Evolutionary conservation across 2,113 vertebrate genomes (phyloP).

Genomic region (Cyphomyrus plagiostoma): DNA sequence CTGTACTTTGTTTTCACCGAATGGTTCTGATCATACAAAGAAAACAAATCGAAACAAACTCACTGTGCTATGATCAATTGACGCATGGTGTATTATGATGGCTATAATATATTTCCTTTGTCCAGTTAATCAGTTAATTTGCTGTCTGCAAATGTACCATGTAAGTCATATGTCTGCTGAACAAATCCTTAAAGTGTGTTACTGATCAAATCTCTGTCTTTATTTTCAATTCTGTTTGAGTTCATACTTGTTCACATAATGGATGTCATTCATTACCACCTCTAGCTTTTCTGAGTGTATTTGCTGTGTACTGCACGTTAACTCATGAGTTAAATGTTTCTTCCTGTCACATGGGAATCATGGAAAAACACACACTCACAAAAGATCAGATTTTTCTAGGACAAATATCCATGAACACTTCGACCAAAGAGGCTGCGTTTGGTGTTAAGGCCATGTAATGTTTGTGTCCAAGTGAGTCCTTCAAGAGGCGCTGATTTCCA

Average conservation of each 20-base stretch:
- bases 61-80: slow-evolving; percentile 11
- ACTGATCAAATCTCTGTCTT: slow-evolving; percentile 2
- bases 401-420: neutral
- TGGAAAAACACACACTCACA: neutral
- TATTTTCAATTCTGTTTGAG: neutral
- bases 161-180: neutral
- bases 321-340: neutral
- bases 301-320: neutral
- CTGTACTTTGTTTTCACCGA: neutral
- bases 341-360: neutral
- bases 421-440: neutral
- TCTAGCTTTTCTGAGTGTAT: no score
- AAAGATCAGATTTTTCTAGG: neutral
- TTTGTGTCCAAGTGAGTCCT: neutral
- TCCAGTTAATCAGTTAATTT: slow-evolving; percentile 12
- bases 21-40: neutral
- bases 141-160: neutral
- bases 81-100: neutral
- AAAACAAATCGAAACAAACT: neutral
- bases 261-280: neutral
- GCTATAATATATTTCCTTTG: neutral
- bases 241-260: neutral
- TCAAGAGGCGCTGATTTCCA: neutral
- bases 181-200: slow-evolving; percentile 12
- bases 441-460: neutral